These are phyloP conservation scores for Drosophila mayaguana DNA, from an alignment of 2,888 invertebrate genomes.

Conservation along the genomic window DNA sequence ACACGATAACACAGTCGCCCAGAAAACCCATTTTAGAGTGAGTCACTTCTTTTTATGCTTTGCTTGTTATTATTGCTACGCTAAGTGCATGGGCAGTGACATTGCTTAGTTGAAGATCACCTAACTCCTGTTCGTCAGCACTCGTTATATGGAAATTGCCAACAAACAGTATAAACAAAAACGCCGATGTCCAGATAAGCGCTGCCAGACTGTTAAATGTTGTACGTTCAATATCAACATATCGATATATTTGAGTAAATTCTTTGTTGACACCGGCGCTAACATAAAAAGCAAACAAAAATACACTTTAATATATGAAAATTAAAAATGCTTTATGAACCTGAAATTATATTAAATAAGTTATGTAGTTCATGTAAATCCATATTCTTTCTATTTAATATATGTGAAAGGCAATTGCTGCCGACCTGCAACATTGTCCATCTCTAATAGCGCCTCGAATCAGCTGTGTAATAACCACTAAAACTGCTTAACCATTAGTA, in stretches of 20 bases:
- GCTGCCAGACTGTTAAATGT: conserved; percentile 35
- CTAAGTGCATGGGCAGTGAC: conserved; percentile 32
- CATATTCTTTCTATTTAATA: background rate
- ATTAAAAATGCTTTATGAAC: background rate
- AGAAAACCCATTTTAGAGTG: conserved; percentile 90
- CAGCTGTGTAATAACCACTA: conserved; percentile 45
- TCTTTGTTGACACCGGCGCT: background rate
- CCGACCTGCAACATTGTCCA: conserved; percentile 1
- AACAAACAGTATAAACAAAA: conserved; percentile 72
- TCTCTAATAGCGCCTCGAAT: conserved; percentile 14
- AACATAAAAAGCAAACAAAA: background rate
- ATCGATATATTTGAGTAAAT: conserved; percentile 9
- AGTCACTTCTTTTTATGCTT: conserved; percentile 26
- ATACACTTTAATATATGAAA: background rate
- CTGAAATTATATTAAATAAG: background rate
- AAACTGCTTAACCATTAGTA: conserved; percentile 5
- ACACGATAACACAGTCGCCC: conserved; percentile 93
- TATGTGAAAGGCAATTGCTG: background rate
- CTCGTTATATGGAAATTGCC: conserved; percentile 52
- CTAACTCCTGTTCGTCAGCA: conserved; percentile 19
- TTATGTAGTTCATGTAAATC: background rate
- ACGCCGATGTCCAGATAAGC: conserved; percentile 33
- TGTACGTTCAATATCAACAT: background rate
- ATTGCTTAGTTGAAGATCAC: conserved; percentile 48
- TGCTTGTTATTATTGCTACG: conserved; percentile 2